Conservation (phyloP, 2,113 vertebrate species). For the Hemichromis elongatus region DNA sequence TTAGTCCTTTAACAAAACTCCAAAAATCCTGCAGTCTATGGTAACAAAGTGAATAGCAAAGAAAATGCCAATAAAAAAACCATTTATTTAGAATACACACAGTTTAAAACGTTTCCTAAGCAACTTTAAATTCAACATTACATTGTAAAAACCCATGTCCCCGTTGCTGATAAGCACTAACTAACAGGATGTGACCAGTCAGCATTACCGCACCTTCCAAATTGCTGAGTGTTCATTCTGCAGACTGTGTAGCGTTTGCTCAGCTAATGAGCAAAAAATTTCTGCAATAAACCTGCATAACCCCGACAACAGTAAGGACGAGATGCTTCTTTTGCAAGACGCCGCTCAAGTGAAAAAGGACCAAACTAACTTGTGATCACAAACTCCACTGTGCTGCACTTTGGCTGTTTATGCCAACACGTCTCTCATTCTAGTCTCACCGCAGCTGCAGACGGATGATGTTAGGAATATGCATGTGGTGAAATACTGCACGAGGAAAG, state of each 20-base stretch:
- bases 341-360: neutral
- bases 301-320: neutral
- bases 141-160: conserved; percentile 21
- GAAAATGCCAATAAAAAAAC: neutral
- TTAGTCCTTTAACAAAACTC: neutral
- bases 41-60: neutral
- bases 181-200: neutral
- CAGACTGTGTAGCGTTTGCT: neutral
- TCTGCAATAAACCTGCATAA: neutral
- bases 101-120: conserved; percentile 23
- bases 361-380: neutral
- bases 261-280: neutral
- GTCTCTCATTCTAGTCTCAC: neutral
- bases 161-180: neutral
- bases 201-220: neutral
- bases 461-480: neutral
- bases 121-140: neutral
- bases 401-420: neutral
- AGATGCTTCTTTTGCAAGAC: neutral
- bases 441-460: neutral
- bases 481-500: neutral
- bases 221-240: neutral
- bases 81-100: conserved; percentile 49
- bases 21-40: neutral
- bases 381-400: neutral